phyloP scores from a whole-genome alignment of 23 tunicate genomes.

The Halocynthia aurantium region DNA sequence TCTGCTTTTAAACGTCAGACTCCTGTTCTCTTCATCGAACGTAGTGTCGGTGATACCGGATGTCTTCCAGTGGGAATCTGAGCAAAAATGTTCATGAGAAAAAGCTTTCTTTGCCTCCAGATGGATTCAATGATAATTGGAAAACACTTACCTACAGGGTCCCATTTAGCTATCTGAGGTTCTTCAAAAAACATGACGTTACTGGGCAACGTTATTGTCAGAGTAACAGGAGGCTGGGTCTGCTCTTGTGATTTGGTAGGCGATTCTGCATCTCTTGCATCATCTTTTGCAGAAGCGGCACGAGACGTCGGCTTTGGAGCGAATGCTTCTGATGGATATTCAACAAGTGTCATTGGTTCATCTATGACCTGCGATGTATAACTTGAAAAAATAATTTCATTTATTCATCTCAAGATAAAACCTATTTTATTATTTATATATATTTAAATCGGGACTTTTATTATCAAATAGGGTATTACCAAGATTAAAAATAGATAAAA shows the following conservation, averaged over 20 bases:
- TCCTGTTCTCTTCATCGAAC: constrained; percentile 38
- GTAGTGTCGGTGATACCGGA: constrained; percentile 39
- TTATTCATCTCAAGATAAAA: neutral
- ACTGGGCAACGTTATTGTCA: constrained; percentile 49
- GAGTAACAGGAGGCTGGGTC: constrained; percentile 59
- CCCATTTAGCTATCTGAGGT: constrained; percentile 87
- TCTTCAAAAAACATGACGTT: constrained; percentile 88
- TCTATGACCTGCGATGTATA: constrained; percentile 51
- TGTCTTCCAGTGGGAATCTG: constrained; percentile 82
- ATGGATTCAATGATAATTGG: too few species aligned
- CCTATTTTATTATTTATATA: neutral
- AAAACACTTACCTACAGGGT: constrained; percentile 27
- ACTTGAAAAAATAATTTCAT: neutral
- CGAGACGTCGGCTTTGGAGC: constrained; percentile 42
- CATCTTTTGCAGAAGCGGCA: constrained; percentile 68
- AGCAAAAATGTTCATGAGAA: neutral
- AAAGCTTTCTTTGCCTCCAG: too few species aligned
- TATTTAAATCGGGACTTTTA: neutral
- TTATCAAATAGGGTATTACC: neutral
- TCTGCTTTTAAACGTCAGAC: constrained; percentile 38
- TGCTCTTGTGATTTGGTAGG: constrained; percentile 65
- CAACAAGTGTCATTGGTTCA: constrained; percentile 54
- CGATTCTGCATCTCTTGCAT: constrained; percentile 32
- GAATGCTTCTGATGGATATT: constrained; percentile 49
- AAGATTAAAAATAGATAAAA: neutral